Percentiles rank a stretch among this genome's conserved stretches.
phyloP scores from a whole-genome alignment of 2,113 vertebrate genomes.

The Monopterus albus region DNA sequence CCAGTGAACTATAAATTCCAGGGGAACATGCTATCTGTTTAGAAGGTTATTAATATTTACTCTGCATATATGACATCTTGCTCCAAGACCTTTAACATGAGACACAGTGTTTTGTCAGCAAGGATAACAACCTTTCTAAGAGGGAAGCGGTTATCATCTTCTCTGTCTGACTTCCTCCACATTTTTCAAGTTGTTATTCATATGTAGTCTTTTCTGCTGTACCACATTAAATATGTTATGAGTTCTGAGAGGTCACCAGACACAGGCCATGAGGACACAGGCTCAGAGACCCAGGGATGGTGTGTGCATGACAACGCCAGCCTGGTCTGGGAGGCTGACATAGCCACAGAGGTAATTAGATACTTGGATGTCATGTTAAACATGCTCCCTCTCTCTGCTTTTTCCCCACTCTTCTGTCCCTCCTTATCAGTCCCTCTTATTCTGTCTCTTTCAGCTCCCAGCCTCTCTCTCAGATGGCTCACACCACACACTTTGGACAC shows the following conservation, averaged over 20 bases:
- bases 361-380: conserved; percentile 70
- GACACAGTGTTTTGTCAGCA: conserved; percentile 4
- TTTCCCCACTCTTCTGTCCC: neutral
- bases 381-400: conserved; percentile 45
- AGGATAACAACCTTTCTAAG: neutral
- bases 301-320: conserved; percentile 52
- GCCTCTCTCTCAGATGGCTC: conserved; percentile 16
- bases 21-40: conserved; percentile 13
- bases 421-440: neutral
- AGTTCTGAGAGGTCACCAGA: neutral
- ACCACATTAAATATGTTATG: conserved; percentile 18
- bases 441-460: conserved; percentile 31
- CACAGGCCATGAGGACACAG: conserved; percentile 16
- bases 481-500: conserved; percentile 3
- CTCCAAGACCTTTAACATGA: conserved; percentile 23
- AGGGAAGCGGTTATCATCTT: neutral
- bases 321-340: conserved; percentile 53
- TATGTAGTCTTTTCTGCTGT: neutral
- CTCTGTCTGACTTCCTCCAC: neutral
- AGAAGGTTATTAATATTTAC: conserved; percentile 53
- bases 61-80: conserved; percentile 31
- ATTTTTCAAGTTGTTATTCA: conserved; percentile 15
- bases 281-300: conserved; percentile 24
- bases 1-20: conserved; percentile 6
- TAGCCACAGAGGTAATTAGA: conserved; percentile 71